Base-by-base conservation (phyloP, 2,113 vertebrate species). In the Mormoops blainvillei region DNA sequence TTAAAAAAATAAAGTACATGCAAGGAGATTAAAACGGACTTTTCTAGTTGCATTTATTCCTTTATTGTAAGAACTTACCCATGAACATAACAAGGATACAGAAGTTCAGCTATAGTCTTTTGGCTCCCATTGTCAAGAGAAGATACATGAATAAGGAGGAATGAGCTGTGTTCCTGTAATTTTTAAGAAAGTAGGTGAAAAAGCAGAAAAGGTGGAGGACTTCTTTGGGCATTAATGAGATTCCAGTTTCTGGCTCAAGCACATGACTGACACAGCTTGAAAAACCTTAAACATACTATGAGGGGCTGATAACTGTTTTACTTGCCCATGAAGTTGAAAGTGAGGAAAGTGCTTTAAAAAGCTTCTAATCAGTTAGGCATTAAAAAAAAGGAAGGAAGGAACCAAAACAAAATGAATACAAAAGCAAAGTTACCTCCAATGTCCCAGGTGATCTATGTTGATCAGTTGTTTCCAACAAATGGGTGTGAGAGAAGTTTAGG, bases 11-110 rank as follows among this genome's bases (percentile, higher is more conserved):
- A 65, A 67, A 91, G 93, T 97, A 91, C 88, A 97, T 87, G 90
- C 74, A 31, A 33, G 48, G 95, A 97, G 92, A 98, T 97, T 97
- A 96, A 97, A 98, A 98, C 45, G 98, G 94, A 68, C 61, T 97
- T 96, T 97, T 61, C 78, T 96, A 93, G 50, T 77, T 92, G 58
- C 10, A 31, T 97, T 56, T 85, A 94, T 96, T 97, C 43, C 0
- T 87, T 68, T 96, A 87, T 96, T 95, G 50, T 52, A 91, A 94
- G 77, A 87, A 95, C 74, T 68, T 96, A 96, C 58, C 96, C 87
- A 87, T 87, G 89, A 97, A 96, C 67, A 43, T 63, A 94, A 65
- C 38, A 91, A 96, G 76, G 86, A 73, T 95, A 83, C 50, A 22
- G 78, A 95, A 88, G 85, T 94, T 95, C 89, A 43, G 76, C 31